Evolutionary conservation across 1,140 invertebrate genomes (phyloP).

Genomic region (Acromyrmex heyeri): DNA sequence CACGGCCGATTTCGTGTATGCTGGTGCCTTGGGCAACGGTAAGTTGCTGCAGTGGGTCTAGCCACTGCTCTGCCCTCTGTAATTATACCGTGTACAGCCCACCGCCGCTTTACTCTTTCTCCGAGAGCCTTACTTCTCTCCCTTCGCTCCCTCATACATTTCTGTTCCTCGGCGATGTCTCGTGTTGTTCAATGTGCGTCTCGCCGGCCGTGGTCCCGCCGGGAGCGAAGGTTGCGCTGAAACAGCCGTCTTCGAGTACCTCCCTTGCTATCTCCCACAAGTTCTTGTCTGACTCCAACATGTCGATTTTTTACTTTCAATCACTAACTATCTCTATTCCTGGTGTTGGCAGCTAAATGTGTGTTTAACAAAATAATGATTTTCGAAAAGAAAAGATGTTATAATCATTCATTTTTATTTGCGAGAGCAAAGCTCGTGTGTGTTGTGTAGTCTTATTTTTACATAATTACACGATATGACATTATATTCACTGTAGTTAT

Average conservation of each 20-base stretch:
- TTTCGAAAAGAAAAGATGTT: background rate
- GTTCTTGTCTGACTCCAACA: conserved; percentile 25
- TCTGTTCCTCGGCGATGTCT: conserved; percentile 68
- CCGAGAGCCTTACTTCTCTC: conserved; percentile 67
- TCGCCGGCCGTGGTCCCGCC: conserved; percentile 72
- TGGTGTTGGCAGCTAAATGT: background rate
- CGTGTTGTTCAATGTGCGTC: conserved; percentile 71
- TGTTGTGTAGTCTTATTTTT: background rate
- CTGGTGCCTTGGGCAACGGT: conserved; percentile 78
- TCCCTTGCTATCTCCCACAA: conserved; percentile 56
- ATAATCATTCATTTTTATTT: background rate
- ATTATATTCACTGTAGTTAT: background rate
- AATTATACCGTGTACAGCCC: conserved; percentile 81
- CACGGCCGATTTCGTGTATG: conserved; percentile 77
- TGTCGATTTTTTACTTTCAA: conserved; percentile 9
- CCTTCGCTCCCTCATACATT: conserved; percentile 64
- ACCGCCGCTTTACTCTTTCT: conserved; percentile 74
- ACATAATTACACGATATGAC: too few relatives aligned
- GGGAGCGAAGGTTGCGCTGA: conserved; percentile 72
- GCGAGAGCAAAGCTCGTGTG: background rate
- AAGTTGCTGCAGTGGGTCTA: conserved; percentile 81
- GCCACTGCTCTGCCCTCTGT: conserved; percentile 82
- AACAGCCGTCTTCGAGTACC: conserved; percentile 69
- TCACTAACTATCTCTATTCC: background rate
- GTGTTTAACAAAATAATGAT: background rate